These are phyloP conservation scores for Gryllus longicercus DNA, from an alignment of 2,888 invertebrate genomes.

Conservation along the genomic window DNA sequence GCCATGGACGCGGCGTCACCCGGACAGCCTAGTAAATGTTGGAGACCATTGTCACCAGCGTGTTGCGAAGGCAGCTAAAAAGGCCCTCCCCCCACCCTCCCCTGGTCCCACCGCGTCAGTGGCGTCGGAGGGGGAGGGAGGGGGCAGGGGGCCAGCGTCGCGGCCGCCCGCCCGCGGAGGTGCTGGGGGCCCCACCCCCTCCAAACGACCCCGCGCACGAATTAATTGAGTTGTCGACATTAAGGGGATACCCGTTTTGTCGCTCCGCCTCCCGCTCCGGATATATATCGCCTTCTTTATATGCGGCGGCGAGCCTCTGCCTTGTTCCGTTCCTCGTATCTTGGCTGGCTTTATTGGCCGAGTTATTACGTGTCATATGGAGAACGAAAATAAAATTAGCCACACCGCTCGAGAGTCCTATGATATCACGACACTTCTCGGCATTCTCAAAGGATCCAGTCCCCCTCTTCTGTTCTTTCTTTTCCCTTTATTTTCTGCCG, in stretches of 20 bases:
- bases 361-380: conserved; percentile 17
- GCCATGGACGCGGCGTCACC: no score
- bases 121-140: no score
- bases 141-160: neutral
- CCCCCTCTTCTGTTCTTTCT: no score
- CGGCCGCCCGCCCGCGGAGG: neutral
- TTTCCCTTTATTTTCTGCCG: no score
- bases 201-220: neutral
- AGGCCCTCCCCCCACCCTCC: no score
- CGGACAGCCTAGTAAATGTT: no score
- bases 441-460: no score
- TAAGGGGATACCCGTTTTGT: conserved; percentile 17
- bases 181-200: neutral
- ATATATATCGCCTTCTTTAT: conserved; percentile 5
- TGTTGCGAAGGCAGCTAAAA: no score
- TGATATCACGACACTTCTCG: no score
- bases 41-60: no score
- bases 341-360: neutral
- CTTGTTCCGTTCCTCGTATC: neutral
- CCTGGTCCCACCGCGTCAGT: no score
- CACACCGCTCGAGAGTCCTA: no score
- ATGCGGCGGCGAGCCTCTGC: neutral
- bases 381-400: neutral
- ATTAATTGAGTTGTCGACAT: conserved; percentile 17
- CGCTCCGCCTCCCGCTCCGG: neutral